A percentile compares a stretch with the other conserved stretches of the same genome.
phyloP scores from a whole-genome alignment of 2,113 vertebrate genomes.

The Gracilinanus agilis region DNA sequence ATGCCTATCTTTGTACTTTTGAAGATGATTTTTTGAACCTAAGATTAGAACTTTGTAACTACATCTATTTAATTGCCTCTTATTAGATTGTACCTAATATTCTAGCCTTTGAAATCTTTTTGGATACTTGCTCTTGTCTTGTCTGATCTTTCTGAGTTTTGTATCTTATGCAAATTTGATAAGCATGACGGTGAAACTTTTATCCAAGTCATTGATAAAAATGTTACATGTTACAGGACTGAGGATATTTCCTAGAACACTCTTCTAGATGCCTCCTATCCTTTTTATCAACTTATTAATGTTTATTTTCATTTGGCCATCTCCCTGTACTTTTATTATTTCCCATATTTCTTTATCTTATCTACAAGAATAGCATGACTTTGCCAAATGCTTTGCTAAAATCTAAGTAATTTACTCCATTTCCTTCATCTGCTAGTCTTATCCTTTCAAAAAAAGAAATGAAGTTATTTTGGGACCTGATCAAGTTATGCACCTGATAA shows the following conservation, averaged over 20 bases:
- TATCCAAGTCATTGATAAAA: neutral
- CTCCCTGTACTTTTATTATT: neutral
- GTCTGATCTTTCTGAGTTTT: neutral
- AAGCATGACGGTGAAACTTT: neutral
- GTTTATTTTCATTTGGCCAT: neutral
- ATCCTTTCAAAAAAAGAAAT: neutral
- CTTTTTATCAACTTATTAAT: neutral
- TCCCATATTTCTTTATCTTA: neutral
- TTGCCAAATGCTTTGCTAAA: neutral
- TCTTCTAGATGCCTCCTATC: neutral
- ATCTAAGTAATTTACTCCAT: neutral
- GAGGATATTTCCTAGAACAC: neutral
- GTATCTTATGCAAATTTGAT: neutral
- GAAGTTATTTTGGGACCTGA: neutral
- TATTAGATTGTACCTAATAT: neutral
- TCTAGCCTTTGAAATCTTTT: neutral
- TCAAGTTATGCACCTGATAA: neutral
- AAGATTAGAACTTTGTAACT: neutral
- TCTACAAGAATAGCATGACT: neutral
- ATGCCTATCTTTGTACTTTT: neutral
- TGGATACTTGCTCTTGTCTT: neutral
- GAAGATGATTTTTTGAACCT: neutral
- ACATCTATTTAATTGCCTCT: neutral
- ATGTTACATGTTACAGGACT: neutral
- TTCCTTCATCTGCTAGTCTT: neutral